Percentiles rank a stretch among this genome's conserved stretches.
These are phyloP conservation scores for Procambarus clarkii DNA, from an alignment of 1,140 invertebrate species.

Conservation along the genomic window DNA sequence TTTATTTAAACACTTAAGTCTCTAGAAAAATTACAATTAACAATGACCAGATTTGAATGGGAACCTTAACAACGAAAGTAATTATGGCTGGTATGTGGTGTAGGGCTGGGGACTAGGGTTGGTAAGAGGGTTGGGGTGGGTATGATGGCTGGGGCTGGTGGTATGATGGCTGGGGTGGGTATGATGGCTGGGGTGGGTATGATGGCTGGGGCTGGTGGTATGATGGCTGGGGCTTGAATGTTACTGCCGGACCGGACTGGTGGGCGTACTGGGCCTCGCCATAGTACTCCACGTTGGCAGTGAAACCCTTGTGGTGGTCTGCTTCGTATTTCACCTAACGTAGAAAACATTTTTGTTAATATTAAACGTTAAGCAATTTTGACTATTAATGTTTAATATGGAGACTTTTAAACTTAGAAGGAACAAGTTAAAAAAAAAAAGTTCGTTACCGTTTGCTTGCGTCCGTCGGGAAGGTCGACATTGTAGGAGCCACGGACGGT, in stretches of 20 bases:
- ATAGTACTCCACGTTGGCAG: slow-evolving; percentile 73
- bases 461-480: slow-evolving; percentile 73
- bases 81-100: too few species aligned
- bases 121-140: background rate
- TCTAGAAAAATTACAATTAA: too few species aligned
- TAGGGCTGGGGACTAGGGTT: too few species aligned
- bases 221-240: slow-evolving; percentile 60
- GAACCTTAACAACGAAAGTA: too few species aligned
- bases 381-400: background rate
- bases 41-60: too few species aligned
- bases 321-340: slow-evolving; percentile 69
- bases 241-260: slow-evolving; percentile 56
- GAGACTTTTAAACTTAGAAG: background rate
- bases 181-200: background rate
- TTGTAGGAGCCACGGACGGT: slow-evolving; percentile 72
- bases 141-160: background rate
- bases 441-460: slow-evolving; percentile 72
- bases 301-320: slow-evolving; percentile 74
- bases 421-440: background rate
- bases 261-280: slow-evolving; percentile 72
- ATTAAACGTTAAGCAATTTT: background rate
- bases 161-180: slow-evolving; percentile 4
- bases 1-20: too few species aligned
- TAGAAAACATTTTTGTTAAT: background rate
- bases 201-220: background rate